Evolutionary conservation across 2,113 vertebrate species (phyloP).

Genomic region (Pelusios castaneus): DNA sequence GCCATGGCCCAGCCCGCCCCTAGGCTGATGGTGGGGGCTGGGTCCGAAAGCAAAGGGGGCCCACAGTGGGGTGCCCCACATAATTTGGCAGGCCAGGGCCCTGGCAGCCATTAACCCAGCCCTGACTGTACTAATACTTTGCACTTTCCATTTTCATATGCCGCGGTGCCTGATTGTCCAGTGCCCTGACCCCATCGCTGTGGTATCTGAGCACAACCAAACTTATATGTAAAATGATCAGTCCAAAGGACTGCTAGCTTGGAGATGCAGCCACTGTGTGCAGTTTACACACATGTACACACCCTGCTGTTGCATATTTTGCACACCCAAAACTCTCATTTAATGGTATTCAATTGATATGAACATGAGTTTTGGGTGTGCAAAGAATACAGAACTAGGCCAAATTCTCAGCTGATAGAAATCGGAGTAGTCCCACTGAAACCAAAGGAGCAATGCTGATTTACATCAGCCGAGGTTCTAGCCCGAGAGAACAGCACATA

Average conservation of each 20-base stretch:
- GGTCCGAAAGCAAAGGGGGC: no score
- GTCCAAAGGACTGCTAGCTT: background rate
- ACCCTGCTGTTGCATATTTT: background rate
- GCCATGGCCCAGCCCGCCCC: no score
- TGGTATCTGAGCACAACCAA: background rate
- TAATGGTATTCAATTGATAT: background rate
- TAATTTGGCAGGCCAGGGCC: no score
- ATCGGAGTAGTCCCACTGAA: background rate
- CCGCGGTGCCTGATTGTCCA: background rate
- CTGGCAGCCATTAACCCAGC: no score
- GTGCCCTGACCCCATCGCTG: background rate
- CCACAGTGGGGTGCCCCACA: no score
- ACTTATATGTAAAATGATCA: background rate
- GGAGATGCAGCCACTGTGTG: background rate
- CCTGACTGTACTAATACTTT: background rate
- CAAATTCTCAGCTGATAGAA: background rate
- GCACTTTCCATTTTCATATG: background rate
- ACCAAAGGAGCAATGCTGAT: background rate
- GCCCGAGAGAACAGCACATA: background rate
- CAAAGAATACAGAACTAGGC: background rate
- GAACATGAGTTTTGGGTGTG: background rate
- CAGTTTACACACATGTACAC: background rate
- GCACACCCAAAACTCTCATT: background rate
- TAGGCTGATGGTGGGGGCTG: no score
- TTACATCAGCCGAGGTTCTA: background rate